Conservation (phyloP, 2,888 invertebrate genomes). For the Orthosia gracilis region DNA sequence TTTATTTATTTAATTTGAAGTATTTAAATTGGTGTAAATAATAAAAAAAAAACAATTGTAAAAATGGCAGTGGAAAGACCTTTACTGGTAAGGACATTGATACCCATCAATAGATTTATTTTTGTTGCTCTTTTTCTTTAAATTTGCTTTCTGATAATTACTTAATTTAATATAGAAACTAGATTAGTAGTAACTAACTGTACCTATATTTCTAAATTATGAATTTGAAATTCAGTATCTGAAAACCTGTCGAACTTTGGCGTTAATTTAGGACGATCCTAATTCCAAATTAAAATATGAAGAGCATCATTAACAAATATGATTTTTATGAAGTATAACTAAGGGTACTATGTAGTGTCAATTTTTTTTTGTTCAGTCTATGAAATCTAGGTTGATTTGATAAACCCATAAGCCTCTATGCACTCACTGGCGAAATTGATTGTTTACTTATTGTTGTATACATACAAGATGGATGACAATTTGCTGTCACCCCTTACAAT, state of each 20-base stretch:
- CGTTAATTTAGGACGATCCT: no score
- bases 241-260: no score
- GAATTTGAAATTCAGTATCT: no score
- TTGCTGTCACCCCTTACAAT: not conserved
- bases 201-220: not conserved
- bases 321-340: not conserved
- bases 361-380: not conserved
- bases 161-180: not conserved
- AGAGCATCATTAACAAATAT: not conserved
- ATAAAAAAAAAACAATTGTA: not conserved
- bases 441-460: not conserved
- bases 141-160: slow-evolving; percentile 10
- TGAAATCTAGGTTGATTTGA: not conserved
- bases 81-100: slow-evolving; percentile 41
- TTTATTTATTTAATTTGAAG: slow-evolving; percentile 28
- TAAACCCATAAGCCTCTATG: not conserved
- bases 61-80: slow-evolving; percentile 11
- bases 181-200: not conserved
- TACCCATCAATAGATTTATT: not conserved
- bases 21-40: slow-evolving; percentile 16
- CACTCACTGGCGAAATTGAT: slow-evolving; percentile 11
- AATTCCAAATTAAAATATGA: no score
- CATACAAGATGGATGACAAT: not conserved
- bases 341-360: not conserved
- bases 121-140: not conserved